Evolutionary conservation across 2,888 invertebrate species (phyloP).

Genomic region (Parochlus steinenii): DNA sequence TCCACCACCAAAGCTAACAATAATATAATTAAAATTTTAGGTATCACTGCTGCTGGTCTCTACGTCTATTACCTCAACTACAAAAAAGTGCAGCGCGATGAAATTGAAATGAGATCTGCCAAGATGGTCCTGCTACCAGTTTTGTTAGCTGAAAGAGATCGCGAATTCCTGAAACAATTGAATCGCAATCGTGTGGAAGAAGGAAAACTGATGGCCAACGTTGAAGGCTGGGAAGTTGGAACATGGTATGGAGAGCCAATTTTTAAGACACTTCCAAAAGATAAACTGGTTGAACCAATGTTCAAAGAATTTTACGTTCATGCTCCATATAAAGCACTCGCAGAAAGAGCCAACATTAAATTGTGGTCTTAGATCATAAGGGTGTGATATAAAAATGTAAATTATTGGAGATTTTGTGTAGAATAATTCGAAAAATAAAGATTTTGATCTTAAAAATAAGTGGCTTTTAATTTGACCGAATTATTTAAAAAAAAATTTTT

Average conservation of each 20-base stretch:
- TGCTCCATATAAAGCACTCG: constrained; percentile 33
- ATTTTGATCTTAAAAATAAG: neutral
- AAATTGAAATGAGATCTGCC: constrained; percentile 61
- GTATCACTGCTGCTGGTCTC: constrained; percentile 37
- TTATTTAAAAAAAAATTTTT: neutral
- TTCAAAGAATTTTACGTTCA: constrained; percentile 60
- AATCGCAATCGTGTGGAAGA: constrained; percentile 71
- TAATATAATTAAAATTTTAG: constrained; percentile 14
- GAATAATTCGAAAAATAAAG: constrained; percentile 3
- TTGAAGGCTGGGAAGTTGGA: constrained; percentile 79
- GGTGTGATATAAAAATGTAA: constrained; percentile 4
- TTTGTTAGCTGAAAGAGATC: constrained; percentile 67
- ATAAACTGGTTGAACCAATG: constrained; percentile 43
- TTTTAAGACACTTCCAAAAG: constrained; percentile 49
- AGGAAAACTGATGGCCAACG: constrained; percentile 71
- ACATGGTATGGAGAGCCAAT: constrained; percentile 74
- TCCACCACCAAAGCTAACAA: constrained; percentile 19
- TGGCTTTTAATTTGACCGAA: neutral
- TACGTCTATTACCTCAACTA: constrained; percentile 40
- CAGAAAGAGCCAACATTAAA: constrained; percentile 35
- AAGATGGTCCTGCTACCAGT: constrained; percentile 60
- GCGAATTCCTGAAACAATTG: constrained; percentile 66
- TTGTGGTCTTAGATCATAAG: constrained; percentile 33
- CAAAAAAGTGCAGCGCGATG: constrained; percentile 35
- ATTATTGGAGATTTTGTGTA: neutral